Percentiles rank a stretch among this genome's conserved stretches.
Evolutionary conservation across 1,140 invertebrate genomes (phyloP).

Genomic region (Dendroctonus valens): DNA sequence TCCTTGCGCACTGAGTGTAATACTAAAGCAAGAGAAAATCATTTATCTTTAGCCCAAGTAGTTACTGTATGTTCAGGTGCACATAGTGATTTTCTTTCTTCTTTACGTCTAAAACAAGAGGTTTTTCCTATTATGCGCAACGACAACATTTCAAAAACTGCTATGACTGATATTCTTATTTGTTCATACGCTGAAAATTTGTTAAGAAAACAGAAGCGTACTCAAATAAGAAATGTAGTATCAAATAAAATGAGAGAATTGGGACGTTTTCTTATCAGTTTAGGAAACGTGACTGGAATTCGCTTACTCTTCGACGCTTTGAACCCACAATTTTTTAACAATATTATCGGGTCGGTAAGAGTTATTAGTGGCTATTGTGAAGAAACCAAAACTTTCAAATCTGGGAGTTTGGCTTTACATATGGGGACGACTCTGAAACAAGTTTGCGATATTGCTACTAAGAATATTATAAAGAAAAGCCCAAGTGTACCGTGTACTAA

Average conservation of each 20-base stretch:
- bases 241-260: constrained; percentile 40
- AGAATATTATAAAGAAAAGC: constrained; percentile 33
- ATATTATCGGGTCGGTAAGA: constrained; percentile 28
- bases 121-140: constrained; percentile 31
- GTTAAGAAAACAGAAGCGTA: constrained; percentile 36
- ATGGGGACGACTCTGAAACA: constrained; percentile 31
- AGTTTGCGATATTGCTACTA: constrained; percentile 30
- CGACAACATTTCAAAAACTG: constrained; percentile 30
- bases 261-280: constrained; percentile 29
- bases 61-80: constrained; percentile 25
- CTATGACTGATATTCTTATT: constrained; percentile 34
- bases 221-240: constrained; percentile 30
- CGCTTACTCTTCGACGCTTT: constrained; percentile 15
- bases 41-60: constrained; percentile 27
- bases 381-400: constrained; percentile 30
- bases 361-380: constrained; percentile 32
- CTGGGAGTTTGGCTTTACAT: constrained; percentile 35
- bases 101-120: constrained; percentile 30
- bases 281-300: constrained; percentile 11
- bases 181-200: constrained; percentile 34
- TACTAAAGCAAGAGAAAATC: constrained; percentile 18
- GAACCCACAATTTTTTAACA: constrained; percentile 37
- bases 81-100: constrained; percentile 14
- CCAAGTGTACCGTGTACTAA: no score
- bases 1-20: background rate